A percentile compares a stretch with the other conserved stretches of the same genome.
Conservation (phyloP, 2,888 invertebrate genomes). For the Drosophila phalerata region DNA sequence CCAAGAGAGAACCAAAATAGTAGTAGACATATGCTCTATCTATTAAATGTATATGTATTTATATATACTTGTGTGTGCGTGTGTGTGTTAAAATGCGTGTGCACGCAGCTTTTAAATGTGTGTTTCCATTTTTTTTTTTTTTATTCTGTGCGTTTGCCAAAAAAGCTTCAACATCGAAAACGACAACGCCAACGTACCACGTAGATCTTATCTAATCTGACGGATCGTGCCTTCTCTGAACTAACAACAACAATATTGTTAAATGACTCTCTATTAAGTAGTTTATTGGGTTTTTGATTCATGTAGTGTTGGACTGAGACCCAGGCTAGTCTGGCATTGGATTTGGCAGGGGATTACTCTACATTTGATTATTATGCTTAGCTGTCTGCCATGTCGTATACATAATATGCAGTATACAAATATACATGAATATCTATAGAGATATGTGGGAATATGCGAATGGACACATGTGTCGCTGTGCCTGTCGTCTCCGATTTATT, state of each 20-base stretch:
- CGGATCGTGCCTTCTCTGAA: slow-evolving; percentile 71
- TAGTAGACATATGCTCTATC: slow-evolving; percentile 27
- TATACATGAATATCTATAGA: slow-evolving; percentile 1
- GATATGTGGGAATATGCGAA: slow-evolving; percentile 26
- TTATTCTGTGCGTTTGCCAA: slow-evolving; percentile 33
- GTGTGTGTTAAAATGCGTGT: slow-evolving; percentile 40
- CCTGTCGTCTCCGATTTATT: slow-evolving; percentile 66
- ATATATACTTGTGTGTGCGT: neutral
- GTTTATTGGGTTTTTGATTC: slow-evolving; percentile 58
- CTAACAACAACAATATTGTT: slow-evolving; percentile 56
- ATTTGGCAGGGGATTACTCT: slow-evolving; percentile 29
- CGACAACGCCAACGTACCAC: slow-evolving; percentile 42
- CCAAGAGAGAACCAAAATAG: slow-evolving; percentile 14
- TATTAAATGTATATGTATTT: slow-evolving; percentile 3
- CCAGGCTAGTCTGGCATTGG: slow-evolving; percentile 16
- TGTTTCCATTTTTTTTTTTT: slow-evolving; percentile 16
- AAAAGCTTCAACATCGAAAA: slow-evolving; percentile 31
- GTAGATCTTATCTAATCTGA: slow-evolving; percentile 69
- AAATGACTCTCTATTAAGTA: slow-evolving; percentile 38
- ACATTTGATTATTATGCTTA: slow-evolving; percentile 20
- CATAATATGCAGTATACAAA: slow-evolving; percentile 1
- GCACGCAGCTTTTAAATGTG: slow-evolving; percentile 27
- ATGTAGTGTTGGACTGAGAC: slow-evolving; percentile 26
- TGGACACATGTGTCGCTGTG: slow-evolving; percentile 34
- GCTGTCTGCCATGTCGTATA: slow-evolving; percentile 40